These are phyloP conservation scores for Amphimallon solstitiale DNA, from an alignment of 2,888 invertebrate genomes.

Conservation along the genomic window DNA sequence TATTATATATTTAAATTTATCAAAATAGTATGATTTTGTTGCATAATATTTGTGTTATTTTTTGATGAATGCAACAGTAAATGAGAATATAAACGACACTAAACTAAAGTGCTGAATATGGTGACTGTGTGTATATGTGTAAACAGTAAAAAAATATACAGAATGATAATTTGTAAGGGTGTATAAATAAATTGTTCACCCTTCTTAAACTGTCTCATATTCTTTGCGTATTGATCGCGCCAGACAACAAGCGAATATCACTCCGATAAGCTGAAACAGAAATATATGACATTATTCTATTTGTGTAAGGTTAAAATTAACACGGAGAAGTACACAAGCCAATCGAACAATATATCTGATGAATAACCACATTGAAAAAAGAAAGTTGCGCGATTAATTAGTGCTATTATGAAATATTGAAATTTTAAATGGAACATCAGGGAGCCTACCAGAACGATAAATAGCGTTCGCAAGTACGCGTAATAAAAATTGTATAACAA, in stretches of 20 bases:
- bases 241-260: slow-evolving; percentile 92
- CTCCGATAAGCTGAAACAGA: slow-evolving; percentile 81
- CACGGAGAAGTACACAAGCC: too few species aligned
- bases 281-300: slow-evolving; percentile 35
- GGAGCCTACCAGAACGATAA: too few species aligned
- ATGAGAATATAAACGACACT: neutral
- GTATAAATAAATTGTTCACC: neutral
- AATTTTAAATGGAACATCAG: too few species aligned
- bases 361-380: too few species aligned
- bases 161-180: slow-evolving; percentile 33
- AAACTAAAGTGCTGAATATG: slow-evolving; percentile 2
- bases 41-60: neutral
- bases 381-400: too few species aligned
- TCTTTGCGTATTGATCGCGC: slow-evolving; percentile 92
- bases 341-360: too few species aligned
- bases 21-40: too few species aligned
- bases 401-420: too few species aligned
- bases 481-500: too few species aligned
- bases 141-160: slow-evolving; percentile 37
- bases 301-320: neutral
- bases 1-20: too few species aligned
- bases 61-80: neutral
- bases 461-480: too few species aligned
- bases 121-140: too few species aligned
- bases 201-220: slow-evolving; percentile 76